Conservation (phyloP, 1,140 invertebrate genomes). For the Drosophila parvula region DNA sequence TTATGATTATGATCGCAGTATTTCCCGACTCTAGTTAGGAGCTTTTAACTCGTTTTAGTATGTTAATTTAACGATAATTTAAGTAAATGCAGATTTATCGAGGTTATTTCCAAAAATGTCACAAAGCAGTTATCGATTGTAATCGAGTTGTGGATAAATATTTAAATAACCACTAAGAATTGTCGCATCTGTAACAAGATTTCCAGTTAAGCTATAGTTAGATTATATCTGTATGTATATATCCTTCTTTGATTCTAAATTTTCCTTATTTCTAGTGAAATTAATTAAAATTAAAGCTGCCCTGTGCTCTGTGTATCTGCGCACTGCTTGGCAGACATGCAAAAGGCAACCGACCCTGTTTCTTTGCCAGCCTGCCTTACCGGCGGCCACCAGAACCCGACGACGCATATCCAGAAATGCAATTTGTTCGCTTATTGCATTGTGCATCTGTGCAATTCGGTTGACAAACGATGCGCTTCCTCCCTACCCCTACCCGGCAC, state of each 20-base stretch:
- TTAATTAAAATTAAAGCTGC: slow-evolving; percentile 4
- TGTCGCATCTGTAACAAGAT: neutral
- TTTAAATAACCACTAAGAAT: too few species aligned
- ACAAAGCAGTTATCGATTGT: too few species aligned
- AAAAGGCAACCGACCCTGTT: neutral
- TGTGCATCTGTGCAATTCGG: slow-evolving; percentile 45
- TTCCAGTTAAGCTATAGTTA: neutral
- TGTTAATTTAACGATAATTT: neutral
- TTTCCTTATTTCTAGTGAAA: neutral
- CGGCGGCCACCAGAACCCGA: neutral
- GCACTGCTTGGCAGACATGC: neutral
- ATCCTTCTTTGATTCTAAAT: neutral
- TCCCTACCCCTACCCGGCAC: neutral
- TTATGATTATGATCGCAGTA: neutral
- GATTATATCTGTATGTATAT: neutral
- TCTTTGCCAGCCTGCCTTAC: neutral
- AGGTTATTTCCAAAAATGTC: neutral
- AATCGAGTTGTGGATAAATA: too few species aligned
- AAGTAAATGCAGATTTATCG: neutral
- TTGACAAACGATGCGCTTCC: slow-evolving; percentile 65
- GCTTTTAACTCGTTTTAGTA: neutral
- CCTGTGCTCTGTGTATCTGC: neutral
- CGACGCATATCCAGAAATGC: slow-evolving; percentile 12
- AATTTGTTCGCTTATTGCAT: slow-evolving; percentile 8
- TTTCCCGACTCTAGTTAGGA: neutral